Percentiles rank a stretch among this genome's conserved stretches.
These are phyloP conservation scores for Xestia c-nigrum DNA, from an alignment of 2,888 invertebrate genomes.

Conservation along the genomic window DNA sequence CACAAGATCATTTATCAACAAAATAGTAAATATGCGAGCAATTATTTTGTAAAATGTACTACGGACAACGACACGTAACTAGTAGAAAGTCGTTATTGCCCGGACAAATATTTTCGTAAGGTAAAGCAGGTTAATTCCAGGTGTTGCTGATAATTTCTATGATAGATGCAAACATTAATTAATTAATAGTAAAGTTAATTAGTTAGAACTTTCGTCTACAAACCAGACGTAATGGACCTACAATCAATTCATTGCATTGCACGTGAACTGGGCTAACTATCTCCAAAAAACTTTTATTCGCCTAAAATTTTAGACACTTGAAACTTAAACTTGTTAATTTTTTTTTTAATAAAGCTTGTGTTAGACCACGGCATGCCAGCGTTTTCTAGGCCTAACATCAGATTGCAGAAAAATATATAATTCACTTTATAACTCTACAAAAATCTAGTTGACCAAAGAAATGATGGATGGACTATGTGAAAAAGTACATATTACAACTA, in stretches of 20 bases:
- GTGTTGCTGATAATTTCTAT: neutral
- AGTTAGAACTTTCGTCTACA: neutral
- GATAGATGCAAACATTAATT: neutral
- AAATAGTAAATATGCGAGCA: constrained; percentile 39
- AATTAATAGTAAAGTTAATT: neutral
- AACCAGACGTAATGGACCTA: neutral
- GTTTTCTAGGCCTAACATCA: no score
- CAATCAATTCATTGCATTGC: neutral
- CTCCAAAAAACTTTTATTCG: neutral
- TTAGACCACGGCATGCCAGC: no score
- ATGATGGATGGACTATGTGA: neutral
- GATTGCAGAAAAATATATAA: neutral
- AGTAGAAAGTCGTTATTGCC: constrained; percentile 2
- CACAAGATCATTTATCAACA: constrained; percentile 43
- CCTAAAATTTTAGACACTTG: neutral
- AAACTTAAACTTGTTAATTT: neutral
- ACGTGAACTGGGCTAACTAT: neutral
- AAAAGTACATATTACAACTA: neutral
- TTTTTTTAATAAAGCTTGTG: no score
- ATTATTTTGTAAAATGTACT: constrained; percentile 40
- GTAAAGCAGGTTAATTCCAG: constrained; percentile 37
- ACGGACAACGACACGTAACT: constrained; percentile 33
- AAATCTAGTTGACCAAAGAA: no score
- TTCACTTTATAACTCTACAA: neutral
- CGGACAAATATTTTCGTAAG: constrained; percentile 44